Base-by-base conservation (phyloP, 2,797 vertebrate species). In the Gambelia wislizenii region DNA sequence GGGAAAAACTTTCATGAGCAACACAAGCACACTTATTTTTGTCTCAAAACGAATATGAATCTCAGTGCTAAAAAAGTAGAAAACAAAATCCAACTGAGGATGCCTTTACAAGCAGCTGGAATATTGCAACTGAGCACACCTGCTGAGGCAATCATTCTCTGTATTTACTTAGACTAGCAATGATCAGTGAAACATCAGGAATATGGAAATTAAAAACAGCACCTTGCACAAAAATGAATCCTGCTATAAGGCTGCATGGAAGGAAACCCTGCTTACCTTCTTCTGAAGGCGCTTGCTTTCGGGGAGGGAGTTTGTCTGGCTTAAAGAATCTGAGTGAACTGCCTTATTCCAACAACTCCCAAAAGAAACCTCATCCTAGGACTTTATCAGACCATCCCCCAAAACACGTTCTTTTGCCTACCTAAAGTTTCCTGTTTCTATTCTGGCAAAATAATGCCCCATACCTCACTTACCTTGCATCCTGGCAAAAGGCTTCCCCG, bases 121-220 rank as follows among this genome's bases (percentile, higher is more conserved):
- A 75, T 89, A 92, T 76, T 90, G 91, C 89, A 83, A 87, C 88
- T 59, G 80, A 91, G 80, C 90, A 64, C 69, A 69, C 91, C 92
- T 91, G 88, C 93, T 90, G 92, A 94, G 90, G 90, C 89, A 89
- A 96, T 95, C 91, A 91, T 89, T 94, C 91, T 0, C 89, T 85
- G 87, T 95, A 95, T 96, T 95, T 95, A 93, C 91, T 93, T 94
- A 90, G 92, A 80, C 86, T 89, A 89, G 84, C 91, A 90, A 95
- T 92, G 89, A 94, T 94, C 92, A 92, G 72, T 92, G 89, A 92
- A 88, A 92, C 91, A 84, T 76, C 89, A 93, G 89, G 91, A 93
- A 93, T 87, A 95, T 88, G 94, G 92, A 94, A 95, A 95, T 94
- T 94, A 86, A 94, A 91, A 93, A 93, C 92, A 92, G 87, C 78